Evolutionary conservation across 92 coral and sea anemone genomes (phyloP).

Genomic region (Meandrina meandrites): DNA sequence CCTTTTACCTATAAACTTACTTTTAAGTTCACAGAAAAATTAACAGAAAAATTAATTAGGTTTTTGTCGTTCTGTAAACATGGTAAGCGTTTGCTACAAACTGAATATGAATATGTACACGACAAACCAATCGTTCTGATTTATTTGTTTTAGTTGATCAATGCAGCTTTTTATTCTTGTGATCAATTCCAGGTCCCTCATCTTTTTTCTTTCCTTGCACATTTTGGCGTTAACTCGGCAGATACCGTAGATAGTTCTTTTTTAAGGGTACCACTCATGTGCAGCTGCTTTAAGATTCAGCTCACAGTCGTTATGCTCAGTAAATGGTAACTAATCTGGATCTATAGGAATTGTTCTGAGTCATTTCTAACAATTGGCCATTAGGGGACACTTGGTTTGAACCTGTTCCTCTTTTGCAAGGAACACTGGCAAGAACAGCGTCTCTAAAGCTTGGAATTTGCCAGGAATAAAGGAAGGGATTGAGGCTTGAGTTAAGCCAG

Average conservation of each 20-base stretch:
- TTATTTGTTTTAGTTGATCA: not conserved
- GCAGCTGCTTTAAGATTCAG: not conserved
- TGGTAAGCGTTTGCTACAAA: too few species aligned
- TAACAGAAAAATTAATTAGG: too few species aligned
- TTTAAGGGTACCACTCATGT: not conserved
- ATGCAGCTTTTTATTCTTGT: not conserved
- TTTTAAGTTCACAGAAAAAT: too few species aligned
- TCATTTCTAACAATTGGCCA: not conserved
- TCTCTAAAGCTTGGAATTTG: conserved; percentile 61
- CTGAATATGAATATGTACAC: not conserved
- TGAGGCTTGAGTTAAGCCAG: conserved; percentile 68
- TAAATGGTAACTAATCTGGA: not conserved
- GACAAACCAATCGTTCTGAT: not conserved
- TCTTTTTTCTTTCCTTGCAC: not conserved
- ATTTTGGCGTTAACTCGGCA: not conserved
- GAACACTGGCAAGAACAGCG: conserved; percentile 28
- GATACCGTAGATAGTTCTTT: not conserved
- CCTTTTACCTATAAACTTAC: too few species aligned
- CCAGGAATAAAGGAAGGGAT: conserved; percentile 79
- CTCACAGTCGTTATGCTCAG: not conserved
- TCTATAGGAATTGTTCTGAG: not conserved
- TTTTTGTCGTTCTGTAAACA: too few species aligned
- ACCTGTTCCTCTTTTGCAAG: not conserved
- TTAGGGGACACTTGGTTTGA: not conserved
- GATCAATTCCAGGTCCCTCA: not conserved